Conservation (phyloP, 2,888 invertebrate species). For the Synanthedon myopaeformis region DNA sequence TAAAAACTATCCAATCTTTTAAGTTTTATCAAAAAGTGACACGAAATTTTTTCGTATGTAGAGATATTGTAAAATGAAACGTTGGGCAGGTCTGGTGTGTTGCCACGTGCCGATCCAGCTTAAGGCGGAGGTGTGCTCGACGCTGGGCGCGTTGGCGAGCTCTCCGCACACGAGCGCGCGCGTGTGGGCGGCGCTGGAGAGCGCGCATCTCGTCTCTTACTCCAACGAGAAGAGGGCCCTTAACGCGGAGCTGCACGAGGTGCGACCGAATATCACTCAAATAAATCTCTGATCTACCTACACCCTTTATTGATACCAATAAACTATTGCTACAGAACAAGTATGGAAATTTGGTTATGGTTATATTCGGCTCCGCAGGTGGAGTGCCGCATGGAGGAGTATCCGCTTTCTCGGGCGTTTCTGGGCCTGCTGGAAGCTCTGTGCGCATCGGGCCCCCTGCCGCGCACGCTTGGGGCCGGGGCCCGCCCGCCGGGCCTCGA, state of each 20-base stretch:
- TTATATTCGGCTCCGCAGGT: too few species aligned
- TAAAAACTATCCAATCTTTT: too few species aligned
- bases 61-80: neutral
- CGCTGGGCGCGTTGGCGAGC: constrained; percentile 84
- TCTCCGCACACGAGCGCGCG: constrained; percentile 81
- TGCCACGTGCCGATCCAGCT: constrained; percentile 88
- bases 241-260: constrained; percentile 89
- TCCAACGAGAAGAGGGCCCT: constrained; percentile 75
- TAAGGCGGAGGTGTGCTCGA: constrained; percentile 85
- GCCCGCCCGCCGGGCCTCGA: constrained; percentile 86
- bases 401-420: constrained; percentile 87
- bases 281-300: too few species aligned
- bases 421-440: constrained; percentile 80
- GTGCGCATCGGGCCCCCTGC: constrained; percentile 77
- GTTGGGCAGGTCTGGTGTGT: constrained; percentile 76
- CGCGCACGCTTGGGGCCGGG: constrained; percentile 84
- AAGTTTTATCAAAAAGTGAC: too few species aligned
- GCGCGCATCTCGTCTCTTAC: constrained; percentile 75
- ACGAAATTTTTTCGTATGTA: too few species aligned
- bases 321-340: too few species aligned
- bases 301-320: too few species aligned
- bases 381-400: constrained; percentile 90
- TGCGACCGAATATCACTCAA: too few species aligned
- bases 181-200: constrained; percentile 89
- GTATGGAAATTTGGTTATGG: too few species aligned